Conservation (phyloP, 1,140 invertebrate genomes). For the Psilanteris sp. region DNA sequence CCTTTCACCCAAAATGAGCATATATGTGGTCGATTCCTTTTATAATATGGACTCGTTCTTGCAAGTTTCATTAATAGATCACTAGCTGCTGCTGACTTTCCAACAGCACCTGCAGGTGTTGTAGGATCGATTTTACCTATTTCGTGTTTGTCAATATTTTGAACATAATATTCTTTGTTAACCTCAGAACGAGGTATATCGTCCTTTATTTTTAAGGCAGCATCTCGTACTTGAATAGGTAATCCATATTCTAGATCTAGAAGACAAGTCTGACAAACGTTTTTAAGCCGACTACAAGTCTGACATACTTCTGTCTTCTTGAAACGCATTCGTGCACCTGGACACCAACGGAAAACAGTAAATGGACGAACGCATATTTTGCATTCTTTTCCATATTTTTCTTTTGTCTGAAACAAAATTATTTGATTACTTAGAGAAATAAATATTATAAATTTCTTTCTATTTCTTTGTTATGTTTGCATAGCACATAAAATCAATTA, state of each 20-base stretch:
- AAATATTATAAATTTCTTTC: too few species aligned
- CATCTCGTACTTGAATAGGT: slow-evolving; percentile 96
- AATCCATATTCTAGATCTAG: slow-evolving; percentile 98
- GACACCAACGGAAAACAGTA: slow-evolving; percentile 99
- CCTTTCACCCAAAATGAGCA: slow-evolving; percentile 99
- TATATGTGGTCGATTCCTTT: slow-evolving; percentile 98
- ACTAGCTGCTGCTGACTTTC: slow-evolving; percentile 88
- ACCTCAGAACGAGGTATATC: slow-evolving; percentile 98
- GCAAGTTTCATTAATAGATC: slow-evolving; percentile 97
- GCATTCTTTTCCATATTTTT: slow-evolving; percentile 99
- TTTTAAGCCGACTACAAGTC: slow-evolving; percentile 98
- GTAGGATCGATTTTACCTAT: slow-evolving; percentile 83
- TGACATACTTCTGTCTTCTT: slow-evolving; percentile 99
- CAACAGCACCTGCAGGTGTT: slow-evolving; percentile 83
- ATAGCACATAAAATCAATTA: too few species aligned
- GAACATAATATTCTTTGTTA: slow-evolving; percentile 99
- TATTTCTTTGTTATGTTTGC: neutral
- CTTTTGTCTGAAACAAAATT: slow-evolving; percentile 90
- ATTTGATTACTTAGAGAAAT: too few species aligned
- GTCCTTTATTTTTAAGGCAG: slow-evolving; percentile 96
- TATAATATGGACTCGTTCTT: slow-evolving; percentile 98
- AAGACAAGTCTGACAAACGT: slow-evolving; percentile 99
- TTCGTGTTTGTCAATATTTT: slow-evolving; percentile 91
- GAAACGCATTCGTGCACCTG: slow-evolving; percentile 98
- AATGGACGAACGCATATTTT: slow-evolving; percentile 99